These are phyloP conservation scores for Lordiphosa stackelbergi DNA, from an alignment of 1,140 invertebrate genomes.

Conservation along the genomic window DNA sequence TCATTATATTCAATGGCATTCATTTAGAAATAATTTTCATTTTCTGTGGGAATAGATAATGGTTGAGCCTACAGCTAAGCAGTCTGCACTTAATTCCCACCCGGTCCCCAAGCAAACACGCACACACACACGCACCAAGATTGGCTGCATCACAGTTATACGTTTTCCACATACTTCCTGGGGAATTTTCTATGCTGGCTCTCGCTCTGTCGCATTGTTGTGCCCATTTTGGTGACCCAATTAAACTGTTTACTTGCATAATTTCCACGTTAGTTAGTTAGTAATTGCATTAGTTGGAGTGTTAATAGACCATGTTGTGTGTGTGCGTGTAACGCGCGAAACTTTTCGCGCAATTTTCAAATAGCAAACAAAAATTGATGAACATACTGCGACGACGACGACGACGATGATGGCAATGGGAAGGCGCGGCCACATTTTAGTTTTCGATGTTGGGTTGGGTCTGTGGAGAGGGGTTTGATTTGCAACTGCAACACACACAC, in stretches of 20 bases:
- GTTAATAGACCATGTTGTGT: conserved; percentile 24
- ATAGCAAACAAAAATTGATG: conserved; percentile 64
- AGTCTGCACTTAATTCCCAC: conserved; percentile 6
- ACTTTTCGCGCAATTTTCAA: conserved; percentile 64
- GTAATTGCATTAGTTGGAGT: conserved; percentile 56
- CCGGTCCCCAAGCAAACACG: background rate
- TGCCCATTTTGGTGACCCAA: conserved; percentile 50
- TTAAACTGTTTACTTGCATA: conserved; percentile 74
- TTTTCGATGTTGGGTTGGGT: conserved; percentile 46
- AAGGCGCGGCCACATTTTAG: conserved; percentile 47
- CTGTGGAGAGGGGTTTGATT: conserved; percentile 31
- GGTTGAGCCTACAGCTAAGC: conserved; percentile 1
- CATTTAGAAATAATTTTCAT: conserved; percentile 1
- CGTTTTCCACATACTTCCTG: background rate
- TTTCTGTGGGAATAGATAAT: background rate
- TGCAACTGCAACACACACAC: conserved; percentile 38
- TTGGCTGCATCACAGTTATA: background rate
- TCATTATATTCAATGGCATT: too few relatives aligned
- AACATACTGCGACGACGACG: conserved; percentile 42
- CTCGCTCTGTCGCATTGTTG: conserved; percentile 4
- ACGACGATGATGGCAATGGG: conserved; percentile 5
- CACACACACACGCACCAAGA: conserved; percentile 1
- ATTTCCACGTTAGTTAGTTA: conserved; percentile 64
- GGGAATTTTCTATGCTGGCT: background rate
- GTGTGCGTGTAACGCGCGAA: conserved; percentile 38